Evolutionary conservation across 2,113 vertebrate species (phyloP).

Genomic region (Eurystomus gularis): DNA sequence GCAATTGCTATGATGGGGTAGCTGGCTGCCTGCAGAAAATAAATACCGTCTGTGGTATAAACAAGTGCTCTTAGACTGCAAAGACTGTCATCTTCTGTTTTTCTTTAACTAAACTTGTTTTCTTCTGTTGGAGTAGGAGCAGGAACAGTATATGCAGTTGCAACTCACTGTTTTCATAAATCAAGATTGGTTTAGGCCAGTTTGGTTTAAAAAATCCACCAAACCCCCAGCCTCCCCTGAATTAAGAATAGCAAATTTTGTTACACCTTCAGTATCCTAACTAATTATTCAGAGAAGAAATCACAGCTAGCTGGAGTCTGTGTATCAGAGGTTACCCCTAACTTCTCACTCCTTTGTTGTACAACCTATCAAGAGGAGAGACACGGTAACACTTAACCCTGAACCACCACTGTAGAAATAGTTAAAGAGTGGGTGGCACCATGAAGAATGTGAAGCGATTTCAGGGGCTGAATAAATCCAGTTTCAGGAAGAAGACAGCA

Average conservation of each 20-base stretch:
- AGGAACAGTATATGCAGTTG: neutral
- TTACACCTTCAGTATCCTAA: neutral
- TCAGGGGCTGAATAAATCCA: neutral
- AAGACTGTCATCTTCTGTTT: neutral
- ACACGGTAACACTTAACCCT: neutral
- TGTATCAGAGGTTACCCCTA: neutral
- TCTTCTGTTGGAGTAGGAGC: neutral
- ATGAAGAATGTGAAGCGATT: neutral
- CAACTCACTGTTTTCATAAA: neutral
- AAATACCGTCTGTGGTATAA: neutral
- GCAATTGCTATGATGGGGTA: neutral
- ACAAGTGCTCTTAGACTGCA: neutral
- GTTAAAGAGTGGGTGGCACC: neutral
- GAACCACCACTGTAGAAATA: neutral
- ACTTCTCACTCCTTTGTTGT: neutral
- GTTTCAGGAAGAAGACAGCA: neutral
- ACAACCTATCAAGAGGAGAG: neutral
- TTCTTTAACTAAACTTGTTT: neutral
- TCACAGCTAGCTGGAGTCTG: neutral
- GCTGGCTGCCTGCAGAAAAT: neutral
- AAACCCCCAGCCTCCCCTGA: too few relatives aligned
- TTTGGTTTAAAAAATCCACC: neutral
- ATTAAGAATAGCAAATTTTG: neutral
- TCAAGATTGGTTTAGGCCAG: neutral
- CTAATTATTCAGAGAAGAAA: neutral